Percentiles rank a stretch among this genome's conserved stretches.
phyloP scores from a whole-genome alignment of 2,113 vertebrate species.

The Hydrochoerus hydrochaeris region DNA sequence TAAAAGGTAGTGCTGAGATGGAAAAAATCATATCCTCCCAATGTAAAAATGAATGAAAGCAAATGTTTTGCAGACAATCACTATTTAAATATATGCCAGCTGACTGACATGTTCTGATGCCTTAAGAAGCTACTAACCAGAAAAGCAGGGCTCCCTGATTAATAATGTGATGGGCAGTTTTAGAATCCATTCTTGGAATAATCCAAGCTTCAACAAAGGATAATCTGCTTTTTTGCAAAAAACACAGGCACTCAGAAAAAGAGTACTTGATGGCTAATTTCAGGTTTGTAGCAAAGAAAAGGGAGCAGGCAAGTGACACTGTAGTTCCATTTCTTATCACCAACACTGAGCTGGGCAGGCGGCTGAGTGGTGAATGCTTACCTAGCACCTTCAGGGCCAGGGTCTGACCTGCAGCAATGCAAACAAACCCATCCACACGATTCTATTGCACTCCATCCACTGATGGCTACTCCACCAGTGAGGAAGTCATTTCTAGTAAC shows the following conservation, averaged over 20 bases:
- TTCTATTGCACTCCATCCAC: not conserved
- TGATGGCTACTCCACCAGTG: not conserved
- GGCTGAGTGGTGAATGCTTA: not conserved
- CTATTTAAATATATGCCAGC: not conserved
- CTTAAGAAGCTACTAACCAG: not conserved
- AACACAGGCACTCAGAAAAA: not conserved
- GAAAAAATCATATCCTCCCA: not conserved
- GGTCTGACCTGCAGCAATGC: not conserved
- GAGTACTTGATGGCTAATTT: not conserved
- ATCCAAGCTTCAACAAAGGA: not conserved
- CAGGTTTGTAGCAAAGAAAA: not conserved
- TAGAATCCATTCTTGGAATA: not conserved
- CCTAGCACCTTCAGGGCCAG: not conserved
- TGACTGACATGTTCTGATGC: not conserved
- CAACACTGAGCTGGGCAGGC: not conserved
- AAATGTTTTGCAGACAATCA: not conserved
- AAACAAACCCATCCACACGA: not conserved
- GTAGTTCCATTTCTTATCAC: not conserved
- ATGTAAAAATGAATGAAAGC: not conserved
- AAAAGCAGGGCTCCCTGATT: constrained; percentile 1
- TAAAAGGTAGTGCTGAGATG: not conserved
- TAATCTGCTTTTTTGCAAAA: not conserved
- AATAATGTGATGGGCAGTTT: not conserved
- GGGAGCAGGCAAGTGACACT: not conserved
- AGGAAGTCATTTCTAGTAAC: not conserved